Conservation (phyloP, 2,113 vertebrate genomes). For the Capreolus pygargus region DNA sequence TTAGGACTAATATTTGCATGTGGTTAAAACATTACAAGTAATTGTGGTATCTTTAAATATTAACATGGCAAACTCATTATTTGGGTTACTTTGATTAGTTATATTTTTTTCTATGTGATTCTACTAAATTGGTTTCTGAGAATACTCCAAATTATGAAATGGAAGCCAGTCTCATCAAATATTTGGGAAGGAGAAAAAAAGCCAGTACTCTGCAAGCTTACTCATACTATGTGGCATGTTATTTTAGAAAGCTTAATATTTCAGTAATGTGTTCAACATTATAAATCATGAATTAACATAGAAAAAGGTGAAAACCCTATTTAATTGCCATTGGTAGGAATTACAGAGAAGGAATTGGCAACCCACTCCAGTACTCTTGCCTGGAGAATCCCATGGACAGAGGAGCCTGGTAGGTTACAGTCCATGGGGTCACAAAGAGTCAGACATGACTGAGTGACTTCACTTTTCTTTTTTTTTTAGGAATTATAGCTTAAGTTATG, state of each 20-base stretch:
- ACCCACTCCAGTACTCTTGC: neutral
- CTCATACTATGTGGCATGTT: neutral
- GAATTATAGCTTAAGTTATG: neutral
- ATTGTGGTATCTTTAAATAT: slow-evolving; percentile 22
- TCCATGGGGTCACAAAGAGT: neutral
- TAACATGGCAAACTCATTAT: slow-evolving; percentile 19
- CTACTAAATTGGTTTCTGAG: slow-evolving; percentile 6
- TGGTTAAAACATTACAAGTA: slow-evolving; percentile 9
- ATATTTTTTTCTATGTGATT: neutral
- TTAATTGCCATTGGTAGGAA: neutral
- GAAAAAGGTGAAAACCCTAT: neutral
- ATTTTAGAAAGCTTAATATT: neutral
- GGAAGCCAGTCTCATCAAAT: slow-evolving; percentile 17
- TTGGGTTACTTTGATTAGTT: neutral
- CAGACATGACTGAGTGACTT: neutral
- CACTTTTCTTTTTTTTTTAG: neutral
- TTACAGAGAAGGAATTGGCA: neutral
- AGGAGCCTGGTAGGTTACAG: neutral
- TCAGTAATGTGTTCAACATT: neutral
- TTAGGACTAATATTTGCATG: slow-evolving; percentile 27
- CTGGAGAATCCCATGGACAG: neutral
- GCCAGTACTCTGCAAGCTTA: neutral
- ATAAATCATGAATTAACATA: neutral
- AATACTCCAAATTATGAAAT: neutral
- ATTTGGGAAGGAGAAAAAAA: neutral